Conservation (phyloP, 2,888 invertebrate species). For the Apamea epomidion region DNA sequence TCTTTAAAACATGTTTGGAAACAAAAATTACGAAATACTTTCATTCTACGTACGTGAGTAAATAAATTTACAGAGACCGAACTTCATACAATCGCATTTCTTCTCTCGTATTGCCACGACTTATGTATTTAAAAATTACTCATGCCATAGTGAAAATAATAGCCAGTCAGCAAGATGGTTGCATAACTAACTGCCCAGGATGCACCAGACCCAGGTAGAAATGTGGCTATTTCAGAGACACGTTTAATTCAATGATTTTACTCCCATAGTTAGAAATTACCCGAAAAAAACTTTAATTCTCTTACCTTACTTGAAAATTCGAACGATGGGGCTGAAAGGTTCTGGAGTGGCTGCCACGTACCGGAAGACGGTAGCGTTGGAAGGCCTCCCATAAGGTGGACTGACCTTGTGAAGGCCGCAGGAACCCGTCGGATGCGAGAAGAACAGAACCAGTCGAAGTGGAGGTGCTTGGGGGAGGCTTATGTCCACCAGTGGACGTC, state of each 20-base stretch:
- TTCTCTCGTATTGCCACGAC: neutral
- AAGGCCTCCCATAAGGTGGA: too few species aligned
- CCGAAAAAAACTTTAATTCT: neutral
- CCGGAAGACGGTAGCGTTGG: too few species aligned
- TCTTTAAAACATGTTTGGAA: neutral
- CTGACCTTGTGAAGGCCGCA: too few species aligned
- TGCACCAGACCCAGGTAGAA: neutral
- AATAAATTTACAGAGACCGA: conserved; percentile 12
- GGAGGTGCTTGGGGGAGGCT: too few species aligned
- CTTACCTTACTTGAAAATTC: too few species aligned
- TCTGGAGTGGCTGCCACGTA: too few species aligned
- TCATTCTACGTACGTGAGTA: neutral
- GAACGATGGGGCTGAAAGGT: too few species aligned
- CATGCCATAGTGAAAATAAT: neutral
- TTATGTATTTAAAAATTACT: neutral
- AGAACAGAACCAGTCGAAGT: too few species aligned
- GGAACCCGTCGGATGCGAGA: too few species aligned
- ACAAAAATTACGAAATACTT: conserved; percentile 41
- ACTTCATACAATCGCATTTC: neutral
- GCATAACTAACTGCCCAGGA: neutral
- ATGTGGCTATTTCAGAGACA: neutral
- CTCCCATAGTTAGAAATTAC: neutral
- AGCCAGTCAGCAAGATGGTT: neutral
- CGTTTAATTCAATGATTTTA: neutral
- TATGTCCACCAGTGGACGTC: too few species aligned